Conservation (phyloP, 2,797 vertebrate species). For the Hippocampus kuda region DNA sequence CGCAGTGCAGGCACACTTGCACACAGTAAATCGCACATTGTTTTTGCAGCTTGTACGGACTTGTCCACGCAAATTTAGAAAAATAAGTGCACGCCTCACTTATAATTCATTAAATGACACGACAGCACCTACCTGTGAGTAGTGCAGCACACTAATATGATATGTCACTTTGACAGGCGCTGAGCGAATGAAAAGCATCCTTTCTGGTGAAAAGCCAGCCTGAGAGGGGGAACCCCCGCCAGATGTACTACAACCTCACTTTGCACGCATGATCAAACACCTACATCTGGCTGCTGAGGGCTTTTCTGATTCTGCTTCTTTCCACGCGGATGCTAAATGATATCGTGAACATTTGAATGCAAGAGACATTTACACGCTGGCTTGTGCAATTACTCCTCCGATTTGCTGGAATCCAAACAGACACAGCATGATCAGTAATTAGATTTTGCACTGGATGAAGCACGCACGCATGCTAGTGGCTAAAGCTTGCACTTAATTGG, state of each 20-base stretch:
- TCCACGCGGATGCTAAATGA: conserved; percentile 64
- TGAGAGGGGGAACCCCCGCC: conserved; percentile 54
- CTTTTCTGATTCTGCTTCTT: conserved; percentile 37
- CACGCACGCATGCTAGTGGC: conserved; percentile 36
- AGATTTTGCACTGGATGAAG: conserved; percentile 66
- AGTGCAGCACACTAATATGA: conserved; percentile 53
- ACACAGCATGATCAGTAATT: conserved; percentile 70
- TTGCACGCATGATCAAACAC: conserved; percentile 66
- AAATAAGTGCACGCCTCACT: conserved; percentile 14
- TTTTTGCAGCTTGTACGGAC: conserved; percentile 8
- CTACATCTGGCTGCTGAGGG: conserved; percentile 57
- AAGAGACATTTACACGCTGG: conserved; percentile 63
- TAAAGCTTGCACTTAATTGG: conserved; percentile 66
- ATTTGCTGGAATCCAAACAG: conserved; percentile 65
- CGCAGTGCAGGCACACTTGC: conserved; percentile 11
- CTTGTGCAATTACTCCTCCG: conserved; percentile 67
- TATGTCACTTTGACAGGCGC: conserved; percentile 63
- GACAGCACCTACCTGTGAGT: not conserved
- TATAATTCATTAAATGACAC: conserved; percentile 41
- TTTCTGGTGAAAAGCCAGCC: conserved; percentile 44
- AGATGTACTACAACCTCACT: conserved; percentile 61
- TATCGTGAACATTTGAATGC: conserved; percentile 72
- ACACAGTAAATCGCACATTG: not conserved
- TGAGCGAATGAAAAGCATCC: conserved; percentile 63
- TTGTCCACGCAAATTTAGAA: conserved; percentile 10